Base-by-base conservation (phyloP, 2,888 invertebrate species). In the Oxytorus armatus region DNA sequence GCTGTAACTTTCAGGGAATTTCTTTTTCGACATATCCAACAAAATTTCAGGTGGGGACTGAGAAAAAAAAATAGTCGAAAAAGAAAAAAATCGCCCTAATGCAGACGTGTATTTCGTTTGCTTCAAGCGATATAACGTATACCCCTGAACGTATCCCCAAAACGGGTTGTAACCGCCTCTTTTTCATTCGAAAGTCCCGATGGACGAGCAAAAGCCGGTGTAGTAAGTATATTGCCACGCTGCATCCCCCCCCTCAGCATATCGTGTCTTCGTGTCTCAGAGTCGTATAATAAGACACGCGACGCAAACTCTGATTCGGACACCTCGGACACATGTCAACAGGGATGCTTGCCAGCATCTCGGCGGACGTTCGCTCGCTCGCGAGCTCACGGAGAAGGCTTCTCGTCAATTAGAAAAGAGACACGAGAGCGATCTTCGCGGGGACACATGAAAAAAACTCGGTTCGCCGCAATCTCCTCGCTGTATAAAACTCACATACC, bases 351-450 rank as follows among this genome's bases (percentile, higher is more conserved):
- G n/a, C n/a, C n/a, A n/a, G n/a, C n/a, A n/a, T n/a, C n/a, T n/a
- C n/a, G n/a, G 79, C 29, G 68, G 55, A 75, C 69, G 66, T 47
- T 59, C 47, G 33, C 36, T 29, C 3, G 49, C 11, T 16, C 11
- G 51, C n/a, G 51, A 21, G 66, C 18, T 4, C 3, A 3, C 29
- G 3, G 36, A 36, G 36, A 8, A 55, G 55, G 82, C 79, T 84
- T 84, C 86, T 89, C 88, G 88, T 90, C 90, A 90, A 90, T 90
- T 90, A 90, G 90, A 89, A 86, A 83, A 83, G 86, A 86, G 86
- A 87, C 85, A 82, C 80, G 82, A 14, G 65, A 14, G 44, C 21
- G 16, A 65, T 77, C 75, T 66, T 68, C 47, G 61, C 42, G 33
- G 23, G 39, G 53, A 75, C 84, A 86, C 83, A 85, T 86, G 87